Conservation (phyloP, 2,888 invertebrate genomes). For the Drosophila monieri region DNA sequence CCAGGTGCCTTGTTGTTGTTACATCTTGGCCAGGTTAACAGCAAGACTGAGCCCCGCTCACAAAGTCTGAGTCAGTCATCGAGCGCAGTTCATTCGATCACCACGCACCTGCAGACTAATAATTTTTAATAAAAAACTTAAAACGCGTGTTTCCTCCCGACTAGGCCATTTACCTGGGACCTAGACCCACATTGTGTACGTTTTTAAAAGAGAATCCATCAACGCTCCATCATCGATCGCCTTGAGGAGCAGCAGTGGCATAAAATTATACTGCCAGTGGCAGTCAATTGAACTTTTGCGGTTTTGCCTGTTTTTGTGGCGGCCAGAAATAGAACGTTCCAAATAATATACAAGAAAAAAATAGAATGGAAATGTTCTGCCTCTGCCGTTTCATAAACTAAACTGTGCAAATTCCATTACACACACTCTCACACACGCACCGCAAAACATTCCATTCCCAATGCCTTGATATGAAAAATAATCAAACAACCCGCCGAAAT, state of each 20-base stretch:
- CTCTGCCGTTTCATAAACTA: conserved; percentile 55
- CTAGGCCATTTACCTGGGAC: conserved; percentile 18
- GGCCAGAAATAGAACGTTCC: conserved; percentile 55
- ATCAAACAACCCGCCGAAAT: conserved; percentile 29
- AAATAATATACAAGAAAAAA: conserved; percentile 27
- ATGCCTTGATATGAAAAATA: conserved; percentile 49
- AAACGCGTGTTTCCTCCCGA: background rate
- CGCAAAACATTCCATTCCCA: conserved; percentile 51
- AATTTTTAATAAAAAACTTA: background rate
- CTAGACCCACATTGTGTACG: conserved; percentile 22
- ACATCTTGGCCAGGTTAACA: conserved; percentile 66
- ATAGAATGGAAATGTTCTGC: conserved; percentile 52
- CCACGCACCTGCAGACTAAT: conserved; percentile 16
- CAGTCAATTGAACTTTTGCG: conserved; percentile 51
- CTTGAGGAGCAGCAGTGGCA: conserved; percentile 7
- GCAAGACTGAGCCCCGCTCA: conserved; percentile 45
- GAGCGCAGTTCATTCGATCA: conserved; percentile 71
- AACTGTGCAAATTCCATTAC: conserved; percentile 44
- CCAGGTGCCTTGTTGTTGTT: conserved; percentile 5
- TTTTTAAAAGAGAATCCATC: conserved; percentile 29
- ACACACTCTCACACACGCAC: conserved; percentile 12
- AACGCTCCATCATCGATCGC: conserved; percentile 8
- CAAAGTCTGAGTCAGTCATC: conserved; percentile 75
- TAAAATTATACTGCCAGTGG: conserved; percentile 16
- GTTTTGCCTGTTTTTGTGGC: conserved; percentile 24